Percentiles rank a stretch among this genome's conserved stretches.
Evolutionary conservation across 2,888 invertebrate genomes (phyloP).

Genomic region (Drosophila conformis): DNA sequence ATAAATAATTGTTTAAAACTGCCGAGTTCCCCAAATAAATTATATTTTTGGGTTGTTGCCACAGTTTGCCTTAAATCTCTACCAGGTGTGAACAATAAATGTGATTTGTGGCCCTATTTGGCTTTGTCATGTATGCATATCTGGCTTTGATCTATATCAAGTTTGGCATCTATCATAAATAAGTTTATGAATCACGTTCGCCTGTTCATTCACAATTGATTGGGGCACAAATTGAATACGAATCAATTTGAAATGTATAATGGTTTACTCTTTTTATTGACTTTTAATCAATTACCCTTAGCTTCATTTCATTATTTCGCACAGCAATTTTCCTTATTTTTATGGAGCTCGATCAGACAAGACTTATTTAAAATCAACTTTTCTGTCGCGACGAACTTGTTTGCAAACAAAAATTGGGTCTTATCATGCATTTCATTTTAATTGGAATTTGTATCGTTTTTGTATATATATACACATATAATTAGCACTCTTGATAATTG

Average conservation of each 20-base stretch:
- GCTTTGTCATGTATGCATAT: slow-evolving; percentile 1
- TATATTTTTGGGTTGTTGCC: not conserved
- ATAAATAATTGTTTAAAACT: not conserved
- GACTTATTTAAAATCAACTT: not conserved
- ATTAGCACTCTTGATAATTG: not conserved
- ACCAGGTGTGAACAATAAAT: slow-evolving; percentile 20
- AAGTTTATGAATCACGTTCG: slow-evolving; percentile 5
- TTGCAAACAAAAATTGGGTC: not conserved
- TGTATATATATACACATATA: not conserved
- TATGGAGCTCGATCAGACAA: not conserved
- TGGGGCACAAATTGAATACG: not conserved
- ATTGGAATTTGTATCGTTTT: not conserved
- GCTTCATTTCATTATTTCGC: too few species aligned
- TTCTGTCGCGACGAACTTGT: not conserved
- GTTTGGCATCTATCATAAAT: slow-evolving; percentile 13
- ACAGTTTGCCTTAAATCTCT: not conserved
- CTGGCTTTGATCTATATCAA: slow-evolving; percentile 22
- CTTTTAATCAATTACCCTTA: not conserved
- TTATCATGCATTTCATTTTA: not conserved
- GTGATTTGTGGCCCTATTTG: not conserved
- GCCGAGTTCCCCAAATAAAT: not conserved
- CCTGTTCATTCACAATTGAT: slow-evolving; percentile 3
- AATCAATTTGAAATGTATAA: not conserved
- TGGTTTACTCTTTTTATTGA: not conserved
- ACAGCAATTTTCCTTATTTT: not conserved